phyloP scores from a whole-genome alignment of 2,888 invertebrate species.

The Exephanes ischioxanthus region DNA sequence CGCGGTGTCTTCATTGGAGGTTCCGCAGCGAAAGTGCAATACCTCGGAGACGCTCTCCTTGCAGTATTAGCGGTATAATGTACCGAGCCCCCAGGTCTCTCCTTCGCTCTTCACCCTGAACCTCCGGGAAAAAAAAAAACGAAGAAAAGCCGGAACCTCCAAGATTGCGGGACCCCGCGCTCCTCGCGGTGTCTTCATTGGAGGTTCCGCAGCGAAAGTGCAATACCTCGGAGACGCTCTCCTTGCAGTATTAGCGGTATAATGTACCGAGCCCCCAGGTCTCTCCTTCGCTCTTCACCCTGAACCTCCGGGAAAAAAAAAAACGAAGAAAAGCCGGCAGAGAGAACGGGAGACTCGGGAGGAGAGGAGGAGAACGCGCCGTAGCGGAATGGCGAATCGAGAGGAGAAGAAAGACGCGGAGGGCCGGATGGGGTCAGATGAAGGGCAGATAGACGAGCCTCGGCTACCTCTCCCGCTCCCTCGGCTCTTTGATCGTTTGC shows the following conservation, averaged over 20 bases:
- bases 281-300: conserved; percentile 20
- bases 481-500: conserved; percentile 74
- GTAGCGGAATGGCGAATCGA: conserved; percentile 30
- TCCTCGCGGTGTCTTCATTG: not conserved
- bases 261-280: conserved; percentile 25
- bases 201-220: not conserved
- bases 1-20: too few species aligned
- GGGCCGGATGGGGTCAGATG: conserved; percentile 43
- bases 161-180: not conserved
- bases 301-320: conserved; percentile 29
- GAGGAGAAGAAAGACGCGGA: conserved; percentile 56
- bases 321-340: conserved; percentile 18
- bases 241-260: conserved; percentile 1
- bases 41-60: too few species aligned
- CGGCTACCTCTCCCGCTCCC: conserved; percentile 21
- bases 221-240: conserved; percentile 33
- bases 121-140: too few species aligned
- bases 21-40: too few species aligned
- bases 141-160: conserved; percentile 25
- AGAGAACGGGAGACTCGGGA: conserved; percentile 22
- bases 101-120: too few species aligned
- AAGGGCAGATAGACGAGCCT: conserved; percentile 58
- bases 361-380: conserved; percentile 15
- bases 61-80: too few species aligned
- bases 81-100: too few species aligned